phyloP scores from a whole-genome alignment of 2,888 invertebrate species.

The Idaea aversata region DNA sequence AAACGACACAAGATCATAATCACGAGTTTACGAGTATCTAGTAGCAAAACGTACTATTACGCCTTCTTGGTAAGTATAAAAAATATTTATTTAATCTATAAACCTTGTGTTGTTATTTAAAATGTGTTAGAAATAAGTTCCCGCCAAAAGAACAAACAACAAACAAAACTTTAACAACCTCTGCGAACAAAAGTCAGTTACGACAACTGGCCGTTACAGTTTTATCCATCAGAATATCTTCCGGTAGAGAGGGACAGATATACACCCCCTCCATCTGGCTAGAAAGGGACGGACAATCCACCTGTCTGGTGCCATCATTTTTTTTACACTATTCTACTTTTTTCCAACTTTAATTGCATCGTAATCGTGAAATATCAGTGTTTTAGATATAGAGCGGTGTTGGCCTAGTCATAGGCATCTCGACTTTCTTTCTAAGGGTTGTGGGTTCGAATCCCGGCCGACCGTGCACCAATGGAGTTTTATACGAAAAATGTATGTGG shows the following conservation, averaged over 20 bases:
- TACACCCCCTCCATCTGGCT: slow-evolving; percentile 19
- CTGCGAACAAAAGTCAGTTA: slow-evolving; percentile 70
- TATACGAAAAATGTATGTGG: too few species aligned
- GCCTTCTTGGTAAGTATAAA: too few species aligned
- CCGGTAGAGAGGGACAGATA: slow-evolving; percentile 54
- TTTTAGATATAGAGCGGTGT: not conserved
- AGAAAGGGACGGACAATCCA: slow-evolving; percentile 53
- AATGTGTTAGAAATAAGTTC: not conserved
- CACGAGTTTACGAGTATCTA: too few species aligned
- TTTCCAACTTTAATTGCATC: slow-evolving; percentile 49
- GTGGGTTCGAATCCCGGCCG: too few species aligned
- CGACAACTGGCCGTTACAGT: slow-evolving; percentile 74
- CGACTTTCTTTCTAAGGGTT: too few species aligned
- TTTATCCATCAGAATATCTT: slow-evolving; percentile 62
- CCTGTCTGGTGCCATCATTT: slow-evolving; percentile 57
- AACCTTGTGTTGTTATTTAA: too few species aligned
- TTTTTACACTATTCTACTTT: slow-evolving; percentile 48
- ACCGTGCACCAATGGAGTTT: too few species aligned
- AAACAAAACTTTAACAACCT: slow-evolving; percentile 49
- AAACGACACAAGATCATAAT: too few species aligned
- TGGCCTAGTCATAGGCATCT: too few species aligned
- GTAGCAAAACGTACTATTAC: too few species aligned
- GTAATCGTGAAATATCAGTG: slow-evolving; percentile 62
- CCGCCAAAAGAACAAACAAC: slow-evolving; percentile 16
- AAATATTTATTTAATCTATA: too few species aligned